Percentiles rank a stretch among this genome's conserved stretches.
phyloP scores from a whole-genome alignment of 2,113 vertebrate genomes.

The Acrocephalus arundinaceus region DNA sequence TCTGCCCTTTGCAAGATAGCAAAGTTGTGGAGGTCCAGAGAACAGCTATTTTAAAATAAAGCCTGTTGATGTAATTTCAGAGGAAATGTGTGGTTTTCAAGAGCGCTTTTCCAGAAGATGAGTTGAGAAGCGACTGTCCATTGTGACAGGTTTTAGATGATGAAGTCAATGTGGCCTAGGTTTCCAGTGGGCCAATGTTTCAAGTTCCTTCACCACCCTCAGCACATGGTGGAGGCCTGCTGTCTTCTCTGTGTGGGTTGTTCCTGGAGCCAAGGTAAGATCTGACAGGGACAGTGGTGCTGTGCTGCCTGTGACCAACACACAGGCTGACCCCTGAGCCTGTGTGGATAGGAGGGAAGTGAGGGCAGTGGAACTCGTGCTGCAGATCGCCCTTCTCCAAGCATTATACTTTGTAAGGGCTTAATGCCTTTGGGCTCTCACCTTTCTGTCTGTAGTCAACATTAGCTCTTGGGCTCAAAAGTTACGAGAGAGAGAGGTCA shows the following conservation, averaged over 20 bases:
- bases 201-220: not conserved
- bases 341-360: fast-evolving
- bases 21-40: not conserved
- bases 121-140: not conserved
- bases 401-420: not conserved
- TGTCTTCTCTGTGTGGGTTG: not conserved
- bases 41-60: not conserved
- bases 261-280: not conserved
- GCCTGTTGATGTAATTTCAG: not conserved
- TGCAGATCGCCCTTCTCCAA: not conserved
- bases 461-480: not conserved
- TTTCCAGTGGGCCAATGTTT: not conserved
- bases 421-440: not conserved
- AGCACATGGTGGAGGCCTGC: not conserved
- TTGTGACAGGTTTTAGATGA: not conserved
- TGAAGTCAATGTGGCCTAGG: not conserved
- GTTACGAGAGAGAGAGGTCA: not conserved
- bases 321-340: fast-evolving
- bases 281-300: not conserved
- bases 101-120: not conserved
- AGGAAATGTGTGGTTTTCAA: not conserved
- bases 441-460: not conserved
- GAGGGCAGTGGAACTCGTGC: not conserved
- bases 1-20: not conserved
- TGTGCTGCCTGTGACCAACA: not conserved